These are phyloP conservation scores for Hyperoplus lanceolatus DNA, from an alignment of 2,797 vertebrate species.

Conservation along the genomic window DNA sequence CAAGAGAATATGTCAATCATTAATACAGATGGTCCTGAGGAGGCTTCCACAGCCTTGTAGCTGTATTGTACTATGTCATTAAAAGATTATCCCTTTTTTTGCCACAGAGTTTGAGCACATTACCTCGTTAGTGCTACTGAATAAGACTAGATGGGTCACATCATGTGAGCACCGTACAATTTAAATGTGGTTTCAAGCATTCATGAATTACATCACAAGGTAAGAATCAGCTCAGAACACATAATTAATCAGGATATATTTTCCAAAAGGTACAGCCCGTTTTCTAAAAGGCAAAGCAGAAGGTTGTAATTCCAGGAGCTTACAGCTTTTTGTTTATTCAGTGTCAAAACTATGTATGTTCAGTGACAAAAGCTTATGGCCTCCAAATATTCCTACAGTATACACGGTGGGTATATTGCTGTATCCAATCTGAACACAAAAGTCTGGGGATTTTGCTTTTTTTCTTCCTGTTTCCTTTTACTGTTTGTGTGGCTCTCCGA, in stretches of 20 bases:
- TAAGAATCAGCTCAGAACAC: slow-evolving; percentile 62
- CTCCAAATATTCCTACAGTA: slow-evolving; percentile 69
- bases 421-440: slow-evolving; percentile 80
- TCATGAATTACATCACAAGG: slow-evolving; percentile 27
- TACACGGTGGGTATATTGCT: slow-evolving; percentile 64
- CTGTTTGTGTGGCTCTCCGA: slow-evolving; percentile 78
- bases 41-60: slow-evolving; percentile 56
- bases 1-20: slow-evolving; percentile 76
- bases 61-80: slow-evolving; percentile 56
- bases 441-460: slow-evolving; percentile 85
- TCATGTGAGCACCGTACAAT: slow-evolving; percentile 6
- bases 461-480: slow-evolving; percentile 75
- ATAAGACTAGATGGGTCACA: slow-evolving; percentile 27
- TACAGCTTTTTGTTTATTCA: slow-evolving; percentile 64
- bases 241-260: slow-evolving; percentile 50
- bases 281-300: slow-evolving; percentile 59
- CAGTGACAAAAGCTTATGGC: slow-evolving; percentile 73
- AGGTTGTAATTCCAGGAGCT: slow-evolving; percentile 59
- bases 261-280: slow-evolving; percentile 51
- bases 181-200: slow-evolving; percentile 33
- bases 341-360: slow-evolving; percentile 68
- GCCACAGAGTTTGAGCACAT: slow-evolving; percentile 46
- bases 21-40: slow-evolving; percentile 66
- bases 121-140: slow-evolving; percentile 28
- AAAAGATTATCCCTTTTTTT: slow-evolving; percentile 49